Evolutionary conservation across 2,888 invertebrate genomes (phyloP).

Genomic region (Acanthacorydalis orientalis): DNA sequence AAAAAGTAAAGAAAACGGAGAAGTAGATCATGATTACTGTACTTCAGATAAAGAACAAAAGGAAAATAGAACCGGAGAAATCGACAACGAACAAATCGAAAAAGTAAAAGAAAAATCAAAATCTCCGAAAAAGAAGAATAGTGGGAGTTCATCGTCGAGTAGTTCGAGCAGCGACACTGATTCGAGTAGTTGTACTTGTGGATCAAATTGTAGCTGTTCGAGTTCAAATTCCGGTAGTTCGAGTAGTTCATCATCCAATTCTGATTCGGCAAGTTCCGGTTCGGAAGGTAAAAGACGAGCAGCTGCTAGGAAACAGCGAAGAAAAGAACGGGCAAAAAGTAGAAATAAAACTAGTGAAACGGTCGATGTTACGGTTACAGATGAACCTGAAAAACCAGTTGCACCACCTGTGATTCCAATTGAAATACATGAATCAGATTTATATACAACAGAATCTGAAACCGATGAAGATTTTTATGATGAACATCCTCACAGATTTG

Average conservation of each 20-base stretch:
- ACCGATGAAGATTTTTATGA: slow-evolving; percentile 83
- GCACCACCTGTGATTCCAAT: slow-evolving; percentile 31
- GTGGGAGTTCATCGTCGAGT: slow-evolving; percentile 47
- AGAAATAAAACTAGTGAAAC: slow-evolving; percentile 29
- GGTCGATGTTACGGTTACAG: slow-evolving; percentile 33
- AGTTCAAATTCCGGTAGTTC: slow-evolving; percentile 51
- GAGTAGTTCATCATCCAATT: slow-evolving; percentile 32
- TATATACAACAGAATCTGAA: slow-evolving; percentile 70
- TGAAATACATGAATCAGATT: slow-evolving; percentile 61
- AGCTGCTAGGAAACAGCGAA: slow-evolving; percentile 26
- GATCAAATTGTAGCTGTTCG: slow-evolving; percentile 69
- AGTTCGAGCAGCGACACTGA: slow-evolving; percentile 61
- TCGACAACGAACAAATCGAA: slow-evolving; percentile 19
- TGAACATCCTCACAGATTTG: slow-evolving; percentile 58
- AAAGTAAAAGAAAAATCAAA: slow-evolving; percentile 24
- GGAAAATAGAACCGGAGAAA: slow-evolving; percentile 12
- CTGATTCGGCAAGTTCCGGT: slow-evolving; percentile 30
- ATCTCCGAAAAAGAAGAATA: slow-evolving; percentile 29
- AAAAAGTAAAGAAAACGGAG: no score
- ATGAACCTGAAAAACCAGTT: slow-evolving; percentile 20
- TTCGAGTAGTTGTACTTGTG: slow-evolving; percentile 63
- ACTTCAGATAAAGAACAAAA: slow-evolving; percentile 21
- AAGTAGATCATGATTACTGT: slow-evolving; percentile 58
- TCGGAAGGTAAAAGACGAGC: slow-evolving; percentile 44
- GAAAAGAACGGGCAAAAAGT: slow-evolving; percentile 28